These are phyloP conservation scores for Meteorus colon DNA, from an alignment of 2,888 invertebrate genomes.

Conservation along the genomic window DNA sequence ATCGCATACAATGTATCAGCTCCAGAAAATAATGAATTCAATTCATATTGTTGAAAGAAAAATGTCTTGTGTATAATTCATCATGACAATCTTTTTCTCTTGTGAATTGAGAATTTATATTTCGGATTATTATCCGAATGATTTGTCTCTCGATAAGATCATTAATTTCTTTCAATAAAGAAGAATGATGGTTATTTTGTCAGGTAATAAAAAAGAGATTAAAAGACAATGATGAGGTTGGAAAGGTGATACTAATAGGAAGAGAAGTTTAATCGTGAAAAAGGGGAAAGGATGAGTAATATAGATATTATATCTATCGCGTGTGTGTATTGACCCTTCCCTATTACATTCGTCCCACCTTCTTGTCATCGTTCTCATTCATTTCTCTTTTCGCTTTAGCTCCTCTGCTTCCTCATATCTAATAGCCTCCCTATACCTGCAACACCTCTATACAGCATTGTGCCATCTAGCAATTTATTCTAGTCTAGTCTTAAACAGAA, in stretches of 20 bases:
- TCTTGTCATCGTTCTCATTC: constrained; percentile 29
- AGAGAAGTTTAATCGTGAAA: constrained; percentile 23
- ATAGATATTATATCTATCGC: constrained; percentile 38
- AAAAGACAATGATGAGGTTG: not conserved
- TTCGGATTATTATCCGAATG: too few species aligned
- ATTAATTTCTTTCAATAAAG: not conserved
- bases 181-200: not conserved
- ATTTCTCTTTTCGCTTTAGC: constrained; percentile 18
- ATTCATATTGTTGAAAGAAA: too few species aligned
- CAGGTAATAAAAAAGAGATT: not conserved
- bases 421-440: not conserved
- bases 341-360: constrained; percentile 29
- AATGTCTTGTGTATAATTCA: too few species aligned
- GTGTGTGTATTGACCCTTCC: not conserved
- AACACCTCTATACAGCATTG: not conserved
- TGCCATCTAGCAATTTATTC: constrained; percentile 10
- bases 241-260: constrained; percentile 4
- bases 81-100: too few species aligned
- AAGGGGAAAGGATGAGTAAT: constrained; percentile 41
- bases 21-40: too few species aligned
- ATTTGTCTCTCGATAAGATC: not conserved
- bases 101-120: too few species aligned
- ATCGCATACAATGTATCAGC: too few species aligned
- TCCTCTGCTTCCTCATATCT: not conserved
- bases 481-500: not conserved